Percentiles rank a stretch among this genome's conserved stretches.
phyloP scores from a whole-genome alignment of 2,797 vertebrate genomes.

The Chanos chanos region DNA sequence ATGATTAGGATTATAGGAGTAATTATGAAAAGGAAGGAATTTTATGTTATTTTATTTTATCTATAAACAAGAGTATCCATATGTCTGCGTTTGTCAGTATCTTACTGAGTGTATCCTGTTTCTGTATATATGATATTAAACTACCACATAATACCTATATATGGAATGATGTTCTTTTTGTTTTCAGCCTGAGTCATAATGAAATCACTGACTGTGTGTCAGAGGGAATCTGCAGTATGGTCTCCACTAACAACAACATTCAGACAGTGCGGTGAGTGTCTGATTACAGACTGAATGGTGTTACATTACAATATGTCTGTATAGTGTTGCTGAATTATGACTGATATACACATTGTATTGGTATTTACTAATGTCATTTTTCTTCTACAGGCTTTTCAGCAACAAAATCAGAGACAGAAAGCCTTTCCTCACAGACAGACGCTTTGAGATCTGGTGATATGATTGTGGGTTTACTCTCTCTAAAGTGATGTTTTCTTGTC shows the following conservation, averaged over 20 bases:
- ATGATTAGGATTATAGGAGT: background rate
- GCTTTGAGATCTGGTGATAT: constrained; percentile 52
- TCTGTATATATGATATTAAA: background rate
- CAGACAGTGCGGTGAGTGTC: constrained; percentile 45
- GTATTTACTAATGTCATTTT: background rate
- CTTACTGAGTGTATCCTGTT: background rate
- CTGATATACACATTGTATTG: background rate
- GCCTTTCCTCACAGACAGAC: constrained; percentile 17
- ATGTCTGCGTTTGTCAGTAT: background rate
- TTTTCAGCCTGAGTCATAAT: constrained; percentile 54
- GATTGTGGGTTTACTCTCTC: too few relatives aligned
- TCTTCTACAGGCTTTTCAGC: constrained; percentile 43
- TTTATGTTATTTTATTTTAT: background rate
- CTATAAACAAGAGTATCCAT: background rate
- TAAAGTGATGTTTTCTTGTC: too few relatives aligned
- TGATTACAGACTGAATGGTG: background rate
- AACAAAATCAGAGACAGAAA: constrained; percentile 44
- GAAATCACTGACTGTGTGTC: constrained; percentile 41
- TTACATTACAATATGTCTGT: background rate
- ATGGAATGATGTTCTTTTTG: background rate
- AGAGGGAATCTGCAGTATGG: constrained; percentile 22
- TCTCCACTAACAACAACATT: constrained; percentile 33
- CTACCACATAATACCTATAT: too few relatives aligned
- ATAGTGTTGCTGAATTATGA: background rate
- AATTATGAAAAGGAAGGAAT: background rate